Conservation (phyloP, 2,797 vertebrate genomes). For the Staurois parvus region DNA sequence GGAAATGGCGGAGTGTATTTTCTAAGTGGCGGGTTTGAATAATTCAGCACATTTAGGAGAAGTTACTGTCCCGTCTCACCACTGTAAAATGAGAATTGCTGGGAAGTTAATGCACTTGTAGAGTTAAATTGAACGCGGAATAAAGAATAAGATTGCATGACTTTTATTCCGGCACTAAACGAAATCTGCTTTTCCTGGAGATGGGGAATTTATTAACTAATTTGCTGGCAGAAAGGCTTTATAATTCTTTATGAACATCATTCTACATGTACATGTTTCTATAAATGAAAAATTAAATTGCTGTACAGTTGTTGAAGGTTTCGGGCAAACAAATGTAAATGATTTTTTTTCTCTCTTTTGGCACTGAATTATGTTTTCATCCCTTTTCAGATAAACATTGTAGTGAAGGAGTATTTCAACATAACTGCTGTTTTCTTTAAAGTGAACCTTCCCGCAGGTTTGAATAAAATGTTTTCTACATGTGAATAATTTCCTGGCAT, state of each 20-base stretch:
- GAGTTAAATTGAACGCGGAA: conserved; percentile 56
- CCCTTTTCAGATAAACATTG: too few species aligned
- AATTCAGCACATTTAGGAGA: conserved; percentile 59
- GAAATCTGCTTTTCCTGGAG: conserved; percentile 28
- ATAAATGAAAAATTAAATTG: not conserved
- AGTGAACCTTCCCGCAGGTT: too few species aligned
- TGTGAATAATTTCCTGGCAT: too few species aligned
- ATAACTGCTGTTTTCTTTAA: too few species aligned
- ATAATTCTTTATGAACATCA: conserved; percentile 3
- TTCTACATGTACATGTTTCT: conserved; percentile 10
- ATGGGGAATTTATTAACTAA: conserved; percentile 51
- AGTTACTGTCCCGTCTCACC: conserved; percentile 50
- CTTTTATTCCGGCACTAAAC: conserved; percentile 58
- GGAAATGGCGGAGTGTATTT: conserved; percentile 25
- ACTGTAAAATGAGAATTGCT: conserved; percentile 59
- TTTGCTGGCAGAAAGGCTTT: conserved; percentile 38
- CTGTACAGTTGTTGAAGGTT: not conserved
- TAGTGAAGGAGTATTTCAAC: too few species aligned
- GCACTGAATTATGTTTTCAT: too few species aligned
- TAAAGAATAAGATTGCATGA: conserved; percentile 47
- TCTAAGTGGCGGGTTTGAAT: conserved; percentile 55
- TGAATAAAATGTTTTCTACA: too few species aligned
- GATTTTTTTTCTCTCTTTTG: too few species aligned
- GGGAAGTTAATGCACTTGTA: conserved; percentile 51
- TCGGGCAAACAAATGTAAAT: not conserved